Base-by-base conservation (phyloP, 2,888 invertebrate genomes). In the Drosophila antonietae region DNA sequence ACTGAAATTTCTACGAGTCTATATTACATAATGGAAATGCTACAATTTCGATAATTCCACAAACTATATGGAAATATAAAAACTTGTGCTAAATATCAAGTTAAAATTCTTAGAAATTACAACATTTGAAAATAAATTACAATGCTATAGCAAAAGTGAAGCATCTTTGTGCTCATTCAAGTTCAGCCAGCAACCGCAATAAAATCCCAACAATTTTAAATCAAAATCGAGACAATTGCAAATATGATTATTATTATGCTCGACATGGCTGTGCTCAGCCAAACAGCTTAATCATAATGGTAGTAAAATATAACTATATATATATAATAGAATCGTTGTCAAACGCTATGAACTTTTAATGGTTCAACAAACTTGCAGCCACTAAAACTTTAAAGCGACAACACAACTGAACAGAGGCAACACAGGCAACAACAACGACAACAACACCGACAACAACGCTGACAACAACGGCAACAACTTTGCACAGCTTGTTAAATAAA, bases 281-380 rank as follows among this genome's bases (percentile, higher is more conserved):
- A 72, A 47, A 49, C 3, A 20, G 2, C 41, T 31, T 10, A 63
- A 31, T 57, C 39, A 61, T 47, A 44, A 67, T 60, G 35, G 43
- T 58, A 46, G n/a, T 41, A n/a, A 23, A 62, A 44, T 23, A 18
- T 37, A 37, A 60, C 43, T 47, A 20, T 15, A 28, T 6, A 28
- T 28, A 28, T 57, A 28, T 57, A 41, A 46, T 41, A 71, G 65
- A 56, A 60, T 46, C 73, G 56, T 60, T 73, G 58, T 62, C 65
- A 44, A 60, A 58, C 44, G 39, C 61, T 71, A 51, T 67, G 53
- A 79, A 75, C 66, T 66, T 74, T 74, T 65, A 69, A 81, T 69
- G 81, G 79, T 63, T 68, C n/a, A 69, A 63, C 78, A 80, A 83
- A 85, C 64, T 77, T 79, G 63, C 59, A 79, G 61, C 70, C 82